Conservation (phyloP, 2,113 vertebrate species). For the Mandrillus leucophaeus region DNA sequence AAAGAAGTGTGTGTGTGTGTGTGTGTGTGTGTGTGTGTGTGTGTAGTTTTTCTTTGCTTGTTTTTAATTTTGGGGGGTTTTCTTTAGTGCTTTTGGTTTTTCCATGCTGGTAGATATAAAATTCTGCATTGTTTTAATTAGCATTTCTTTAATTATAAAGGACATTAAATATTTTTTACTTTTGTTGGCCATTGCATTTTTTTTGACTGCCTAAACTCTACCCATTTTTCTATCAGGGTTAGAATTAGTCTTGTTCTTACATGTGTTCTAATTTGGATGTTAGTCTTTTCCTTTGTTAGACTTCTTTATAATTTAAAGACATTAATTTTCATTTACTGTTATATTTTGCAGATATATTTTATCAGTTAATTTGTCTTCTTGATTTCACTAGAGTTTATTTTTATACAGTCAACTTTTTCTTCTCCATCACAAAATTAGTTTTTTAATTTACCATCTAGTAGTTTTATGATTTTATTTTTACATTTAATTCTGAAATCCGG, state of each 20-base stretch:
- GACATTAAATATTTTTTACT: not conserved
- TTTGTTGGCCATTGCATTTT: not conserved
- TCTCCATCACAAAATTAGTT: not conserved
- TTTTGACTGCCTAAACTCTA: not conserved
- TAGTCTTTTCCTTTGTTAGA: not conserved
- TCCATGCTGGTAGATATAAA: not conserved
- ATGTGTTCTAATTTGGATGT: not conserved
- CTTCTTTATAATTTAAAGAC: not conserved
- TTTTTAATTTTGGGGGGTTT: not conserved
- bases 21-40: not conserved
- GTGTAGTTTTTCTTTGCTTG: not conserved
- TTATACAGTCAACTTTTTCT: not conserved
- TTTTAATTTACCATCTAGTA: not conserved
- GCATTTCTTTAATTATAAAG: conserved; percentile 10
- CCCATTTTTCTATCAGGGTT: not conserved
- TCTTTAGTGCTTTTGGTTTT: not conserved
- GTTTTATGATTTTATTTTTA: conserved; percentile 26
- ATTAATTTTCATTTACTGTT: not conserved
- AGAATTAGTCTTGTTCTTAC: not conserved
- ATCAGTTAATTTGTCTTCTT: not conserved
- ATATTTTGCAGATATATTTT: not conserved
- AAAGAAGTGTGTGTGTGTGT: not conserved
- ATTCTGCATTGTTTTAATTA: not conserved
- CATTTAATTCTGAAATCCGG: not conserved
- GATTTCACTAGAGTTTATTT: not conserved